These are phyloP conservation scores for Altica lythri DNA, from an alignment of 2,888 invertebrate species.

Conservation along the genomic window DNA sequence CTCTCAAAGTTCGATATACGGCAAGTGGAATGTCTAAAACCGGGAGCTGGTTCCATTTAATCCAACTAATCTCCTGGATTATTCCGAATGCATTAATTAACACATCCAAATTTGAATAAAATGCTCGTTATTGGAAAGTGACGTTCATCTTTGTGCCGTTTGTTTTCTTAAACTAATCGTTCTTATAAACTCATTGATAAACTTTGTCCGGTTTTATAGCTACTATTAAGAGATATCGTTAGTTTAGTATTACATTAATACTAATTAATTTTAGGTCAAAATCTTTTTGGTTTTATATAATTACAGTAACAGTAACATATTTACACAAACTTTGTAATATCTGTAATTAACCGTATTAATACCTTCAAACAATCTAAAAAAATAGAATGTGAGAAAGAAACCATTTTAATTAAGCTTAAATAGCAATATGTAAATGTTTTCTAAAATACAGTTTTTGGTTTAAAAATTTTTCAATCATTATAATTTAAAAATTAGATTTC, in stretches of 20 bases:
- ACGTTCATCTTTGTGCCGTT: slow-evolving; percentile 38
- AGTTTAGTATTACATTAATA: slow-evolving; percentile 38
- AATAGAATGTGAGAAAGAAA: too few species aligned
- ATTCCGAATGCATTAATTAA: slow-evolving; percentile 57
- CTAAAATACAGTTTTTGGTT: too few species aligned
- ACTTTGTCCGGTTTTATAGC: slow-evolving; percentile 43
- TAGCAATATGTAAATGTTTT: too few species aligned
- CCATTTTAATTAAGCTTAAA: too few species aligned
- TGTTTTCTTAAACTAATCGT: slow-evolving; percentile 42
- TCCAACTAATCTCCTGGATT: slow-evolving; percentile 54
- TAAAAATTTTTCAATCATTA: too few species aligned
- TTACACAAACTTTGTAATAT: too few species aligned
- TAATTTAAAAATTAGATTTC: too few species aligned
- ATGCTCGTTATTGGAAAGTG: slow-evolving; percentile 56
- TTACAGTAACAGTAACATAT: too few species aligned
- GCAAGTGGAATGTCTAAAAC: slow-evolving; percentile 54
- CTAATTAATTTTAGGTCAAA: too few species aligned
- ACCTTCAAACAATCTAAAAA: too few species aligned
- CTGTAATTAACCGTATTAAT: too few species aligned
- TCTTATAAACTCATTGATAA: slow-evolving; percentile 45
- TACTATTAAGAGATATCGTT: slow-evolving; percentile 35
- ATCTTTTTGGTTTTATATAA: too few species aligned
- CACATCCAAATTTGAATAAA: slow-evolving; percentile 58
- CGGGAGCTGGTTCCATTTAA: slow-evolving; percentile 55
- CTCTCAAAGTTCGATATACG: slow-evolving; percentile 47